Evolutionary conservation across 2,797 vertebrate species (phyloP), one percentile per base, ranked within the genome.

Genomic region (Cottoperca gobio): DNA sequence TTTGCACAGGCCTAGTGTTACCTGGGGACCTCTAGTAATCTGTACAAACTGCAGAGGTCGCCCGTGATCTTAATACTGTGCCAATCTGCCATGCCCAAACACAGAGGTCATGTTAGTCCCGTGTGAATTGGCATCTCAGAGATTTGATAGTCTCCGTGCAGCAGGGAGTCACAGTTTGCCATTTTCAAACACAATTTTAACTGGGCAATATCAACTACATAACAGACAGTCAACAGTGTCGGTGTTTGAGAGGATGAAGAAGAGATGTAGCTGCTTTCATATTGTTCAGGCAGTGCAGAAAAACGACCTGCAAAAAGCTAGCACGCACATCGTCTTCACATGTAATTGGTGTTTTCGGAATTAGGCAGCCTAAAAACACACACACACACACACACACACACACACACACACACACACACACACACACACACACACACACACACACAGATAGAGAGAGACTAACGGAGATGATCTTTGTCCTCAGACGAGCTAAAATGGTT

Each of bases 401-500:
- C 17, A 28, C 9, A 59, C 2, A 62, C 54, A 65, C 43, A 45
- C 28, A 46, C 21, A 48, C 52, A 21, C 6, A 66, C 46, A 46
- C 5, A 45, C 6, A 58, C 21, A 59, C 35, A 40, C 2, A 58
- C n/a, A 61, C 24, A 43, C 16, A 60, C 17, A 28, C 16, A 43
- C 16, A 31, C 1, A 19, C 14, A 58, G 14, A 33, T 24, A 49
- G n/a, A 40, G 33, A 61, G 31, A 74, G 77, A 84, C 66, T 83
- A 79, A 90, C 78, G 40, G 81, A 77, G 74, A 84, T 76, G 82
- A 86, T 81, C 74, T 79, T 68, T 84, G 79, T 88, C 87, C 76
- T 87, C 54, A 57, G 84, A 89, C 39, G 60, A 86, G 82, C 86
- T 89, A 87, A 90, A 90, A 87, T 37, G 71, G 73, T 83, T 73